phyloP scores from a whole-genome alignment of 1,140 invertebrate genomes.

The Akabosia matsudoensis region DNA sequence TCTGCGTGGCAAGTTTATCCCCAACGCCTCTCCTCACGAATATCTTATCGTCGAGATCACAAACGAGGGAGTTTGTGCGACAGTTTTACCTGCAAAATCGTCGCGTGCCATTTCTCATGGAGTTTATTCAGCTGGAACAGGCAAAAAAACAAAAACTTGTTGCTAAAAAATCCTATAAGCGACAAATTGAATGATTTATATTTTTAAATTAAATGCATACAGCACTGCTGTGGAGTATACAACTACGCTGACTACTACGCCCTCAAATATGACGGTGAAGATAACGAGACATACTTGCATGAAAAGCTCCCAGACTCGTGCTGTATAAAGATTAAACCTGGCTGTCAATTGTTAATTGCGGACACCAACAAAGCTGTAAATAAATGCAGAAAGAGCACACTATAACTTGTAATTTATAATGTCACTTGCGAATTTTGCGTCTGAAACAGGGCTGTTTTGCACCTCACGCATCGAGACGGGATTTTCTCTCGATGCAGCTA shows the following conservation, averaged over 20 bases:
- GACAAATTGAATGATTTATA: neutral
- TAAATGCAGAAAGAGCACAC: no score
- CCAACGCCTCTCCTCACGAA: neutral
- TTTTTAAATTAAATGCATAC: neutral
- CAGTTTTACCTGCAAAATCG: neutral
- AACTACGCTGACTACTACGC: no score
- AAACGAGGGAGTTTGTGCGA: neutral
- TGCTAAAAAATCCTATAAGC: neutral
- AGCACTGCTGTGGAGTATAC: no score
- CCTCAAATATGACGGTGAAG: no score
- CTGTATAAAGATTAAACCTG: no score
- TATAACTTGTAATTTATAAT: neutral
- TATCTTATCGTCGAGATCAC: neutral
- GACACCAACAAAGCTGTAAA: no score
- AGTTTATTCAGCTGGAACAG: neutral
- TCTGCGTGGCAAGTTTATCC: neutral
- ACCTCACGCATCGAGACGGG: neutral
- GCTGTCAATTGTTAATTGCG: no score
- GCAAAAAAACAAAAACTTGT: neutral
- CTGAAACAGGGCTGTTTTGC: neutral
- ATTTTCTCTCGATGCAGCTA: neutral
- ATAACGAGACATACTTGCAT: no score
- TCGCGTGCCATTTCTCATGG: neutral
- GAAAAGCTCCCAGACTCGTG: no score
- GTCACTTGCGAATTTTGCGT: neutral